Conservation (phyloP, 1,140 invertebrate genomes). For the Lasaia peninsularis region DNA sequence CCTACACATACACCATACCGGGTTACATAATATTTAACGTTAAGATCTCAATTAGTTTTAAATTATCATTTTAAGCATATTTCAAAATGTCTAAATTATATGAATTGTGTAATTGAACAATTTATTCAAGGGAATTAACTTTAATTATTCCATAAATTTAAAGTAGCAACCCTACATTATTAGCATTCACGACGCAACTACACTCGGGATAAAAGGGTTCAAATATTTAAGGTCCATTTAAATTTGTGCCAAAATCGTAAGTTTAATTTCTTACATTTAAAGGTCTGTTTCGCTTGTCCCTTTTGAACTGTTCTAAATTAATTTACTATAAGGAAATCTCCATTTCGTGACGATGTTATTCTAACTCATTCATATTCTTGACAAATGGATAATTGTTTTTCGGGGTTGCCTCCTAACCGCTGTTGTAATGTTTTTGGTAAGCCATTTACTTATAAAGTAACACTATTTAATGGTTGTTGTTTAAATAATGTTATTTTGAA, state of each 20-base stretch:
- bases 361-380: constrained; percentile 11
- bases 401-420: not conserved
- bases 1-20: no score
- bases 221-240: constrained; percentile 68
- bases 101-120: constrained; percentile 40
- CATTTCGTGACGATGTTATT: constrained; percentile 60
- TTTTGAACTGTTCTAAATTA: constrained; percentile 48
- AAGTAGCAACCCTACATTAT: constrained; percentile 63
- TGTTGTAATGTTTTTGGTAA: not conserved
- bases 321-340: constrained; percentile 70
- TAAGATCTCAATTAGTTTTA: not conserved
- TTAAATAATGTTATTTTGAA: not conserved
- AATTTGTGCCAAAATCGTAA: constrained; percentile 58
- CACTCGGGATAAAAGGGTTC: constrained; percentile 63
- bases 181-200: constrained; percentile 69
- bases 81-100: constrained; percentile 11
- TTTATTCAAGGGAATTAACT: constrained; percentile 60
- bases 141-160: constrained; percentile 74
- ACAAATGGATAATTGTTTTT: constrained; percentile 13
- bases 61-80: not conserved
- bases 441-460: not conserved
- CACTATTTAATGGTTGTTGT: not conserved
- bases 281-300: constrained; percentile 60
- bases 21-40: no score
- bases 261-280: constrained; percentile 60